Evolutionary conservation across 2,888 invertebrate genomes (phyloP), one percentile per base, ranked within the genome.

Genomic region (Resseliella maxima): DNA sequence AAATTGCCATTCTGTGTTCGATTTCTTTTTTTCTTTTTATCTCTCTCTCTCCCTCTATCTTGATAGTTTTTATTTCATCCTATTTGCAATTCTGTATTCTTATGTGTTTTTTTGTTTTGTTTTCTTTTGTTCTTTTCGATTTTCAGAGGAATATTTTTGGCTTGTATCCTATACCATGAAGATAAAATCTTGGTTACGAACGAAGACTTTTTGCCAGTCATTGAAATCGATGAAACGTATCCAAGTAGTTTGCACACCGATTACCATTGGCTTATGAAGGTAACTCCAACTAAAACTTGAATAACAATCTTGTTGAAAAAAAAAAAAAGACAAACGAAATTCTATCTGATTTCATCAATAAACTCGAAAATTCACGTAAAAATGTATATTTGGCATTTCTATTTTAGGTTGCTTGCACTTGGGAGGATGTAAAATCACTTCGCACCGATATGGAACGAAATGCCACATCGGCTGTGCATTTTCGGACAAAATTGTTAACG

Each of bases 261-360:
- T 91, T 97, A 98, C 91, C 97, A 99, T 90, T 99, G 99, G 99
- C 93, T 99, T 36, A 97, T 99, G 96, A 98, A 98, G 94, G 95
- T 96, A 90, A 88, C 2, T 10, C 18, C 18, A 3, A 85, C 21
- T 38, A 38, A 35, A 85, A 85, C n/a, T n/a, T n/a, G n/a, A n/a
- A n/a, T n/a, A n/a, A n/a, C n/a, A n/a, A n/a, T n/a, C n/a, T n/a
- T n/a, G n/a, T n/a, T 85, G 8, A 24, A 41, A 10, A n/a, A 18
- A n/a, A 85, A 24, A 85, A 18, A 15, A 5, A 41, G 5, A 50
- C 8, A 50, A 2, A 2, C 46, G 46, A 50, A 41, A 41, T 12
- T 41, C 12, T 41, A 15, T 50, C 18, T 8, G 46, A 50, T 50
- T 50, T 50, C 15, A 18, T 2, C 18, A 50, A n/a, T n/a, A n/a